Evolutionary conservation across 2,797 vertebrate species (phyloP).

Genomic region (Micrastur ruficollis): DNA sequence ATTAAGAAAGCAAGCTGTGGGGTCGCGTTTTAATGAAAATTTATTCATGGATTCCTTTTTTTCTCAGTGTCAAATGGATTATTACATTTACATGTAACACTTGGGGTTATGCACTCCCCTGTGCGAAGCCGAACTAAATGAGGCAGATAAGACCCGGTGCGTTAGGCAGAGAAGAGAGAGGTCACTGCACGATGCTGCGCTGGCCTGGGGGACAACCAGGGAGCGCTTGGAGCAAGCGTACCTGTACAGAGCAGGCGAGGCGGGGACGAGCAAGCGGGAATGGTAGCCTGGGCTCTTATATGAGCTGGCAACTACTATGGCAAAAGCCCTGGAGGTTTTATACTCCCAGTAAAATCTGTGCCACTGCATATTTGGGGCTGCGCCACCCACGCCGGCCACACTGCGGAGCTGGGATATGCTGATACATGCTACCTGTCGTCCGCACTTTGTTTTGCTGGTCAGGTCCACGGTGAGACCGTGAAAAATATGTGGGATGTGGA

Average conservation of each 20-base stretch:
- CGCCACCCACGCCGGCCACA: rapidly evolving
- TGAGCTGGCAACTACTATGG: background rate
- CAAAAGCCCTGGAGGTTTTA: background rate
- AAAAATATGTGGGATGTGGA: background rate
- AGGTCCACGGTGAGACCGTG: background rate
- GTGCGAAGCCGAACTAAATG: background rate
- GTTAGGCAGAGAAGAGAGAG: background rate
- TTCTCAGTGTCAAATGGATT: background rate
- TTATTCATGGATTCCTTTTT: background rate
- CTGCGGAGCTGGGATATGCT: background rate
- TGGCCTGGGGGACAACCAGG: background rate
- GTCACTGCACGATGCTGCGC: rapidly evolving
- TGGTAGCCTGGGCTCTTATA: background rate
- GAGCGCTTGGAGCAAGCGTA: background rate
- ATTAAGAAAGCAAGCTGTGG: background rate
- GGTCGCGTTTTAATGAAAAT: constrained; percentile 47
- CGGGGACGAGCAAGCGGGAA: background rate
- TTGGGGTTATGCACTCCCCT: background rate
- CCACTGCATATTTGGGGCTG: background rate
- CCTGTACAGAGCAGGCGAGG: background rate
- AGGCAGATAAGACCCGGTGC: background rate
- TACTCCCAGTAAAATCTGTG: background rate
- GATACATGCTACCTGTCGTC: background rate
- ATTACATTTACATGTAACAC: background rate
- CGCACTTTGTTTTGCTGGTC: background rate